Percentiles rank a stretch among this genome's conserved stretches.
Conservation (phyloP, 1,140 invertebrate genomes). For the Pemphigus obesinymphae region DNA sequence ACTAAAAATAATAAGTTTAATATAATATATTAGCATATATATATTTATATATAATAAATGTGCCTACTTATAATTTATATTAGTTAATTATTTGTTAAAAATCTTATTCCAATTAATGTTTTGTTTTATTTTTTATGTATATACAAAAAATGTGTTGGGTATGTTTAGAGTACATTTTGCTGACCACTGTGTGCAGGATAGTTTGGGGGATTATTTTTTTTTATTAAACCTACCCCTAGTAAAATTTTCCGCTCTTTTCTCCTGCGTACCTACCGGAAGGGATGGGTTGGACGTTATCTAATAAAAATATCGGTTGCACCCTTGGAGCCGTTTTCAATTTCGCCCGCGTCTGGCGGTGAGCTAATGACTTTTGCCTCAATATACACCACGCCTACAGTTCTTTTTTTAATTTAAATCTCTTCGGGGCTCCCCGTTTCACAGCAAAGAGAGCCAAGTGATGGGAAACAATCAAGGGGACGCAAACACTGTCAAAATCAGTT, state of each 20-base stretch:
- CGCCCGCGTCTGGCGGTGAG: slow-evolving; percentile 12
- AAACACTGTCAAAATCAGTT: slow-evolving; percentile 41
- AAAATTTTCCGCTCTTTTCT: slow-evolving; percentile 28
- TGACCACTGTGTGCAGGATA: slow-evolving; percentile 18
- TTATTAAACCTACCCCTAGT: slow-evolving; percentile 30
- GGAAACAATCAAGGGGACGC: slow-evolving; percentile 35
- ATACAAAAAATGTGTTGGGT: background rate
- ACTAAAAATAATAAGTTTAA: too few species aligned
- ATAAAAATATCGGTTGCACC: slow-evolving; percentile 40
- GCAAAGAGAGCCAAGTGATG: slow-evolving; percentile 17
- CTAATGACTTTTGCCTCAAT: slow-evolving; percentile 41
- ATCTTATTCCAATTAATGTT: background rate
- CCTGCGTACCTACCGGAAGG: background rate
- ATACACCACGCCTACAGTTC: slow-evolving; percentile 15
- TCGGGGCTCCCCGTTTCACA: background rate
- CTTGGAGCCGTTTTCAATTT: slow-evolving; percentile 40
- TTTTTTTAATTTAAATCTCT: slow-evolving; percentile 41
- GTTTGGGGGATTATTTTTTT: slow-evolving; percentile 37
- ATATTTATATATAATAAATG: too few species aligned
- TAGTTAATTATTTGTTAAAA: too few species aligned
- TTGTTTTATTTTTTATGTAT: background rate
- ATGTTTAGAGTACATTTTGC: background rate
- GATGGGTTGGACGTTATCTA: slow-evolving; percentile 30
- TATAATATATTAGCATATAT: too few species aligned
- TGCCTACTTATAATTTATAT: too few species aligned